Base-by-base conservation (phyloP, 1,140 invertebrate species). In the Galendromus occidentalis region DNA sequence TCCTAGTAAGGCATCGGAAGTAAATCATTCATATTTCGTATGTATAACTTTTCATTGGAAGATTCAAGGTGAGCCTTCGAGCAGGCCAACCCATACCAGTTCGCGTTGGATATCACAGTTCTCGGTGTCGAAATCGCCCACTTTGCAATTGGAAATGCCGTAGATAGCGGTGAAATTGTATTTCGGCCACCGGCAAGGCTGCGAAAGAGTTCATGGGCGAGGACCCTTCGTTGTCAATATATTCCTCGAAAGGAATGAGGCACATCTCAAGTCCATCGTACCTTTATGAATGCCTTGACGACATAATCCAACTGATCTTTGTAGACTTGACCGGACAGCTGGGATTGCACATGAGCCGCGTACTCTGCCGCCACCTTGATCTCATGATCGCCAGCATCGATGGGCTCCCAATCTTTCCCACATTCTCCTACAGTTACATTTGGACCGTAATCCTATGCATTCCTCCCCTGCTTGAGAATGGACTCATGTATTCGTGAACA, bases 151-250 rank as follows among this genome's bases (percentile, higher is more conserved):
- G 2, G 51, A 59, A 14, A 25, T 59, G 33, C 51, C 51, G 51
- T 59, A 59, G 51, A 59, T 9, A 4, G 51, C 51, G 12, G 51
- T 59, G 22, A 59, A 59, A 9, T 59, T 59, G 51, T 59, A 59
- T 33, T 14, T 59, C 22, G 51, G 51, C 14, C 14, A 59, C 2
- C 51, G 51, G 51, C 51, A 59, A 14, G 12, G 14, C 51, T 59
- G 33, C 33, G 33, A 39, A 39, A 39, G 9, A 39, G 4, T 39
- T 39, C 4, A n/a, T n/a, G n/a, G n/a, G n/a, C n/a, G n/a, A n/a
- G n/a, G n/a, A n/a, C n/a, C n/a, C n/a, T n/a, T n/a, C n/a, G n/a
- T n/a, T n/a, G n/a, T n/a, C n/a, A n/a, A n/a, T n/a, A n/a, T n/a
- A n/a, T n/a, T n/a, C n/a, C n/a, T n/a, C n/a, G n/a, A 39, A 6